Percentiles rank a stretch among this genome's conserved stretches.
Conservation (phyloP, 2,113 vertebrate genomes). For the Aegypius monachus region DNA sequence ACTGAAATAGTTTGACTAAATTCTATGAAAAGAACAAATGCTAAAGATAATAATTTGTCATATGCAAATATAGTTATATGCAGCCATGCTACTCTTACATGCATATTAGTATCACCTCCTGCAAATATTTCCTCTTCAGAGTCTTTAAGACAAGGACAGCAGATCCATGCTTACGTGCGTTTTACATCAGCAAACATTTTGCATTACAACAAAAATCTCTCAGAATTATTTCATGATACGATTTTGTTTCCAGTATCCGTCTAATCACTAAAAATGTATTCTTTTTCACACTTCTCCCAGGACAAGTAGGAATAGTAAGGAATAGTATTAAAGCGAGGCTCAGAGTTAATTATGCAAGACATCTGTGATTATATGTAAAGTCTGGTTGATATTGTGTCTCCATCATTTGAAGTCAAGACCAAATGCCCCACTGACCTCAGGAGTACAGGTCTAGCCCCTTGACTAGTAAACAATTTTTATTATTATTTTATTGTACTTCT, state of each 20-base stretch:
- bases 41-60: neutral
- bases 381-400: neutral
- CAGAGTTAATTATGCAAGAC: neutral
- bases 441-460: neutral
- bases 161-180: rapidly evolving
- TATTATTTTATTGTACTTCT: neutral
- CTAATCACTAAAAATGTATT: neutral
- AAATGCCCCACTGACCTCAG: neutral
- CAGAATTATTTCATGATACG: neutral
- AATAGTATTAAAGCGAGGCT: neutral
- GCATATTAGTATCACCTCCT: neutral
- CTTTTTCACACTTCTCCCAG: neutral
- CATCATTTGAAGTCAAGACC: neutral
- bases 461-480: neutral
- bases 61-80: neutral
- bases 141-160: neutral
- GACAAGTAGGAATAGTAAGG: neutral
- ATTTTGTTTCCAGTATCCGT: neutral
- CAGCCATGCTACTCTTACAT: neutral
- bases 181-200: neutral
- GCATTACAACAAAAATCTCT: neutral
- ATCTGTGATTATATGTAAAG: neutral
- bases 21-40: neutral
- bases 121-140: neutral
- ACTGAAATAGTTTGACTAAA: neutral